These are phyloP conservation scores for Callimorpha dominula DNA, from an alignment of 2,888 invertebrate genomes.

Conservation along the genomic window DNA sequence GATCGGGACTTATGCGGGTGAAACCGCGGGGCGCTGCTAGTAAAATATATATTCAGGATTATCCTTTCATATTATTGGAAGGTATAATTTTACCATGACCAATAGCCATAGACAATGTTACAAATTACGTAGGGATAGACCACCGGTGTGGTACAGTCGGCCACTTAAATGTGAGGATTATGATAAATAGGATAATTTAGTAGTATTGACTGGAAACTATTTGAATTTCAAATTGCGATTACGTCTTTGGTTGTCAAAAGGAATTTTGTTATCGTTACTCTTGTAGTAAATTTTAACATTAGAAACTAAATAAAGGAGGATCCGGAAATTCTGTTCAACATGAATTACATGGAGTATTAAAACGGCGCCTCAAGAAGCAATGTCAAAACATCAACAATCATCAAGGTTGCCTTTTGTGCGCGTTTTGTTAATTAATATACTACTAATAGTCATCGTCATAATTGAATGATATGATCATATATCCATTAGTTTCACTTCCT, in stretches of 20 bases:
- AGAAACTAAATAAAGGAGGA: too few relatives aligned
- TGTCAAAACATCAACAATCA: too few relatives aligned
- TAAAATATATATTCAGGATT: not conserved
- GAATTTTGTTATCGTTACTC: not conserved
- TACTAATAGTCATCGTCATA: too few relatives aligned
- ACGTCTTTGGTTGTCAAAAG: not conserved
- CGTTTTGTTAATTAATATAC: too few relatives aligned
- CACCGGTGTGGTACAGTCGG: conserved; percentile 52
- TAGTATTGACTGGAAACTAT: conserved; percentile 17
- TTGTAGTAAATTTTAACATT: not conserved
- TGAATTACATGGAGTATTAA: not conserved
- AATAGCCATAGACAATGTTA: conserved; percentile 54
- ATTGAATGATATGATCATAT: too few relatives aligned
- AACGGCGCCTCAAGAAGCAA: not conserved
- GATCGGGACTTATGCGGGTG: too few relatives aligned
- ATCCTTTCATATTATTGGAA: conserved; percentile 8
- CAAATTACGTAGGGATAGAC: conserved; percentile 52
- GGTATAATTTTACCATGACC: conserved; percentile 54
- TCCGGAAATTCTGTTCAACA: not conserved
- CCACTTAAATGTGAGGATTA: conserved; percentile 44
- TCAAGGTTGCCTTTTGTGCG: not conserved
- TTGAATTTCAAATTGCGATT: conserved; percentile 42
- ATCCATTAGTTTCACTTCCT: too few relatives aligned
- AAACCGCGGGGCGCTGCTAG: too few relatives aligned
- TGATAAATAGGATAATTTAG: conserved; percentile 27